Conservation (phyloP, 2,797 vertebrate genomes). For the Hippopotamyrus pictus region DNA sequence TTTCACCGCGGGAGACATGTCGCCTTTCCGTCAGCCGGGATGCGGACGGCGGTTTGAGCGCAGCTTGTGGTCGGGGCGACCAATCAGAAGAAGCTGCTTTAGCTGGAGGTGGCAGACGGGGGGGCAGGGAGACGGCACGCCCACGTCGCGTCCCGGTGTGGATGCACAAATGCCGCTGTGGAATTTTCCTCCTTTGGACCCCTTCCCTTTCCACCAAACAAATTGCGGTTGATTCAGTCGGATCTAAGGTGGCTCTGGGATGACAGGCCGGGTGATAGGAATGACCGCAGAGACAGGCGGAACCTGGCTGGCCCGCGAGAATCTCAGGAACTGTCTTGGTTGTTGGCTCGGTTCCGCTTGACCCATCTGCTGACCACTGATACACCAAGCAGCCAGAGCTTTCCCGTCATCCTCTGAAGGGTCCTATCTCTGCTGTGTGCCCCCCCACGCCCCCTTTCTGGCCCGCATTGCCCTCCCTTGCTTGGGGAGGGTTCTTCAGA, state of each 20-base stretch:
- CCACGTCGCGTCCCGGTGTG: neutral
- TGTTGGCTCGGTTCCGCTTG: neutral
- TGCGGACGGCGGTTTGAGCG: neutral
- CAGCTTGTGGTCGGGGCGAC: neutral
- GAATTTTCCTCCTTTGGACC: neutral
- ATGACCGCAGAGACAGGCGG: neutral
- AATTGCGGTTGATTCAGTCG: neutral
- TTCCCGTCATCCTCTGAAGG: neutral
- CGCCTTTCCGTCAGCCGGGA: neutral
- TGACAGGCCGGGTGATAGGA: neutral
- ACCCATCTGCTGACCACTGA: neutral
- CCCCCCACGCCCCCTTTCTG: neutral
- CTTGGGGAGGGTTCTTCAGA: slow-evolving; percentile 31
- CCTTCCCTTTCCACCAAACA: neutral
- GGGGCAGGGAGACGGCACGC: neutral
- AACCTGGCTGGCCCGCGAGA: neutral
- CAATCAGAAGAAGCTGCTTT: neutral
- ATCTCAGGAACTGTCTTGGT: neutral
- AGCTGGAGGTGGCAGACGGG: neutral
- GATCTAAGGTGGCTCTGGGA: neutral
- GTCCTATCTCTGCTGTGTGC: neutral
- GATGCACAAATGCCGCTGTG: neutral
- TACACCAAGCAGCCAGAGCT: neutral
- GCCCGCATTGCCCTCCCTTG: slow-evolving; percentile 15
- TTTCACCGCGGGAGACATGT: neutral